phyloP scores from a whole-genome alignment of 1,140 invertebrate species.

The Leptinotarsa defecta region DNA sequence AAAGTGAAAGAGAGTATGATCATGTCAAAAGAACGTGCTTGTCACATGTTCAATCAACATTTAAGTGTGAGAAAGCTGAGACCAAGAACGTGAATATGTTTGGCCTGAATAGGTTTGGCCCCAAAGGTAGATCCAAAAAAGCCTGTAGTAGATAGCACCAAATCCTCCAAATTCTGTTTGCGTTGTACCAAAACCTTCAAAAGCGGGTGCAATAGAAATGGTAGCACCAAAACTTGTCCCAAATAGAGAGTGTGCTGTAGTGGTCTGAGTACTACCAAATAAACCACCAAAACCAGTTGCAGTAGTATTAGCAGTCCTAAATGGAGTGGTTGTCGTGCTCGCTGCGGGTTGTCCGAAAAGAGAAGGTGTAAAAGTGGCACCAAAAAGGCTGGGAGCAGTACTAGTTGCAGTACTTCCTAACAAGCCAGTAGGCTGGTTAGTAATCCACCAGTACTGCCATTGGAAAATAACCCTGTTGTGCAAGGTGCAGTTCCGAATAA shows the following conservation, averaged over 20 bases:
- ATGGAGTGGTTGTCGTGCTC: conserved; percentile 44
- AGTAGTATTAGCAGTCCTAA: conserved; percentile 54
- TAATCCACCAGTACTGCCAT: conserved; percentile 36
- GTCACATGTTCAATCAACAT: no score
- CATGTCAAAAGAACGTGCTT: no score
- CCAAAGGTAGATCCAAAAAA: conserved; percentile 57
- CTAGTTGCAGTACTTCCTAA: conserved; percentile 38
- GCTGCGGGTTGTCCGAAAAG: conserved; percentile 31
- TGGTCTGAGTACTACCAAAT: conserved; percentile 44
- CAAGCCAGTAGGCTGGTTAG: conserved; percentile 29
- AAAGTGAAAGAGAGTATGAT: no score
- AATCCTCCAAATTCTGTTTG: conserved; percentile 61
- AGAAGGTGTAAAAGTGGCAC: conserved; percentile 34
- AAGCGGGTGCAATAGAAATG: conserved; percentile 35
- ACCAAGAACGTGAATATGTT: no score
- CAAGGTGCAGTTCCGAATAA: conserved; percentile 55
- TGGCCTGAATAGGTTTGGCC: conserved; percentile 33
- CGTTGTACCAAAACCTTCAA: conserved; percentile 47
- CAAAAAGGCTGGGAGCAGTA: conserved; percentile 43
- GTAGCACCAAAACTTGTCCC: conserved; percentile 48
- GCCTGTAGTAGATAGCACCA: conserved; percentile 56
- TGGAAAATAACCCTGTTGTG: conserved; percentile 43
- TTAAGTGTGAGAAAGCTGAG: no score
- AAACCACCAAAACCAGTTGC: conserved; percentile 32
- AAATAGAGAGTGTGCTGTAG: conserved; percentile 49